Base-by-base conservation (phyloP, 2,888 invertebrate genomes). In the Tiliacea aurago region DNA sequence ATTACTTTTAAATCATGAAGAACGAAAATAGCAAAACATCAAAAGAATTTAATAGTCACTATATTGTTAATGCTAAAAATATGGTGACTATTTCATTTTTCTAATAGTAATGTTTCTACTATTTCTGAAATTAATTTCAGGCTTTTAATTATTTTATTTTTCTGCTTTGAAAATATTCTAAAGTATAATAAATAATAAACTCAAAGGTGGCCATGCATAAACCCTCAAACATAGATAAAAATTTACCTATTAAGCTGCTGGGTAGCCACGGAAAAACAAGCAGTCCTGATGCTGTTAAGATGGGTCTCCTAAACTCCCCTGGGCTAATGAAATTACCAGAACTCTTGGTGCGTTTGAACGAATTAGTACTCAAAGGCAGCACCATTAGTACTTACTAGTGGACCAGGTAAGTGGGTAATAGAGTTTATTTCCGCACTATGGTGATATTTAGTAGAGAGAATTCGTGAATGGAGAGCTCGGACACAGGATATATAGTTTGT, bases 351-450 rank as follows among this genome's bases (percentile, higher is more conserved):
- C 53, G 55, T 51, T 55, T 49, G 61, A 68, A 58, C 43, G 51
- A 78, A 68, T 64, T 65, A 73, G 55, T 20, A 41, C 58, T 53
- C 49, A 49, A 43, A 28, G 28, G 49, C n/a, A 58, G 69, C 23
- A 55, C 23, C 43, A 1, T 18, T 45, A 53, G 65, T n/a, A 43
- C 20, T 70, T 51, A 18, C 33, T 45, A 45, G 53, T 11, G 23
- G n/a, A 43, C 33, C 55, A 70, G 33, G 47, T 53, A 49, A 62
- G 23, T 56, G 65, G 23, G 13, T 71, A 45, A 49, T 43, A 58
- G 43, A 56, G 18, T 55, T 18, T 63, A 28, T 51, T 49, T 51
- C 53, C 20, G 53, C 28, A 37, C 51, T 55, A 18, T 7, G 28
- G 13, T 58, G 28, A 37, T n/a, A 51, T 56, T 56, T 13, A 37